Evolutionary conservation across 2,888 invertebrate genomes (phyloP), one percentile per base, ranked within the genome.

Genomic region (Aspidapion aeneum): DNA sequence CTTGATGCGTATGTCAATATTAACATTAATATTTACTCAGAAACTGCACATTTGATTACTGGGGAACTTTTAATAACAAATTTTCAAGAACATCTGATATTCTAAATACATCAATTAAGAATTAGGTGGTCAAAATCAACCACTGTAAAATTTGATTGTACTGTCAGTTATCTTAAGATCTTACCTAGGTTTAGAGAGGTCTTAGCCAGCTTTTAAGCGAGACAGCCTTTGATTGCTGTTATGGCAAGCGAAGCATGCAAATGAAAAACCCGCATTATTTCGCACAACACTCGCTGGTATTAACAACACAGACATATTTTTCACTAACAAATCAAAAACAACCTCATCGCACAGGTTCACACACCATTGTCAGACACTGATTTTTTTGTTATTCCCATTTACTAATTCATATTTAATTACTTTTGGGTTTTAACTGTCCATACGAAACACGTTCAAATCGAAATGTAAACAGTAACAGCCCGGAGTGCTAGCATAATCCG

Each of bases 391-490:
- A 12, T 7, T 7, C 35, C 35, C 35, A 35, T n/a, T n/a, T n/a
- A n/a, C n/a, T n/a, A n/a, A 35, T 35, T 35, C 35, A 35, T 35
- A 35, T 35, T 35, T 35, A 12, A 35, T 35, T n/a, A n/a, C n/a
- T n/a, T n/a, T n/a, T n/a, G n/a, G 12, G 35, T 35, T 35, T 7
- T 7, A 35, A 35, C 35, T n/a, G 59, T 56, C 52, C 54, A 57
- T 50, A 49, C n/a, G 21, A 61, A 50, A 49, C 22, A 65, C 60
- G 51, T 58, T 61, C 22, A 50, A 57, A 12, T 50, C 61, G 17
- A 61, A 56, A 57, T 52, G 57, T 62, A 58, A 66, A 66, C 66
- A 64, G 66, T 66, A 64, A 64, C 58, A 62, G 58, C 58, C 56
- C 57, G n/a, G 57, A 48, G 35, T 35, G 12, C n/a, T n/a, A n/a